A percentile compares a stretch with the other conserved stretches of the same genome.
Conservation (phyloP, 2,888 invertebrate genomes). For the Anagyrus pseudococci region DNA sequence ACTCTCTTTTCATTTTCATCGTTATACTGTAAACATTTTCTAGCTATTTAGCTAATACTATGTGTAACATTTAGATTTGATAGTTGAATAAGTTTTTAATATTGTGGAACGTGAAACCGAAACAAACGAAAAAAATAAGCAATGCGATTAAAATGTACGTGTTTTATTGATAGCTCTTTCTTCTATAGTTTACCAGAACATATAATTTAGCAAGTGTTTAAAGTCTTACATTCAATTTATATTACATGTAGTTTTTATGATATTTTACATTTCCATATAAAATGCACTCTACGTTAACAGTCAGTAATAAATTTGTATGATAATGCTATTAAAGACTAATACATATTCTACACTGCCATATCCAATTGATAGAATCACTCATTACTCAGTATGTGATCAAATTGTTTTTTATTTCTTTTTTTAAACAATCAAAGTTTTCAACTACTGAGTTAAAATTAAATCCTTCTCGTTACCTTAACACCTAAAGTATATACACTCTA, state of each 20-base stretch:
- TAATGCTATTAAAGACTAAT: slow-evolving; percentile 21
- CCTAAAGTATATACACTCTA: slow-evolving; percentile 43
- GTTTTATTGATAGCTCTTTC: slow-evolving; percentile 25
- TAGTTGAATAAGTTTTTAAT: background rate
- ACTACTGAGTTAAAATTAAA: no score
- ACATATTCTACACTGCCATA: no score
- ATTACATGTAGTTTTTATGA: slow-evolving; percentile 25
- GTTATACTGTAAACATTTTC: no score
- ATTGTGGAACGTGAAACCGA: background rate
- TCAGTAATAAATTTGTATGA: background rate
- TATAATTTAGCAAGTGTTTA: slow-evolving; percentile 6
- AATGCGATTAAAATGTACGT: slow-evolving; percentile 12
- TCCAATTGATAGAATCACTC: no score
- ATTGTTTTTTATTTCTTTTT: no score
- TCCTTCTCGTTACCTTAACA: slow-evolving; percentile 36
- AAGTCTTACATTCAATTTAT: slow-evolving; percentile 16
- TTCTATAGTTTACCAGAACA: slow-evolving; percentile 17
- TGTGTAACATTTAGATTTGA: background rate
- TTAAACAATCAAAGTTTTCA: no score
- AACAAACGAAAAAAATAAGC: background rate
- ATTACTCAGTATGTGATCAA: no score
- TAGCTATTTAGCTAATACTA: no score
- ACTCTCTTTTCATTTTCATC: no score
- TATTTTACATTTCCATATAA: slow-evolving; percentile 32
- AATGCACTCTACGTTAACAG: slow-evolving; percentile 30